Percentiles rank a stretch among this genome's conserved stretches.
Evolutionary conservation across 2,113 vertebrate species (phyloP).

Genomic region (Mus spicilegus): DNA sequence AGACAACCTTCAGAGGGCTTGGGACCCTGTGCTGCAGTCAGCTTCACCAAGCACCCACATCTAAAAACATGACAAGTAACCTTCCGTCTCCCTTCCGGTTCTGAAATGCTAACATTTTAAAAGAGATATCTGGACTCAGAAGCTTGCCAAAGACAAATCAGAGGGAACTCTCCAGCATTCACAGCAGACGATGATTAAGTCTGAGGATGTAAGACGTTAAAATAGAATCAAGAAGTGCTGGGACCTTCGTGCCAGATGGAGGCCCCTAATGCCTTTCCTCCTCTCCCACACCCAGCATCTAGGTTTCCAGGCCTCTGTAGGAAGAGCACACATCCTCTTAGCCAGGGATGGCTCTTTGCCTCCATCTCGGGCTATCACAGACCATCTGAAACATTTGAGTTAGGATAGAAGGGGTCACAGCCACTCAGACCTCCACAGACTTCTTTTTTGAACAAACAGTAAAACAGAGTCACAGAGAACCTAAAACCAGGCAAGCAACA

Average conservation of each 20-base stretch:
- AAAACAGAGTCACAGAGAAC: conserved; percentile 76
- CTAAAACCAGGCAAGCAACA: conserved; percentile 71
- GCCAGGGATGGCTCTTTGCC: conserved; percentile 26
- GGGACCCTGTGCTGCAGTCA: not conserved
- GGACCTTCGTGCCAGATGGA: conserved; percentile 78
- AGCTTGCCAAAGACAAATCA: conserved; percentile 36
- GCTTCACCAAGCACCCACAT: not conserved
- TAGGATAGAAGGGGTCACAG: conserved; percentile 29
- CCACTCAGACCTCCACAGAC: conserved; percentile 62
- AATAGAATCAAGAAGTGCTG: not conserved
- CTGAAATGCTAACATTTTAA: conserved; percentile 39
- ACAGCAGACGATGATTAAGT: conserved; percentile 10
- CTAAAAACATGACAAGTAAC: not conserved
- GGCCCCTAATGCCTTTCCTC: conserved; percentile 75
- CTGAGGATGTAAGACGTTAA: conserved; percentile 25
- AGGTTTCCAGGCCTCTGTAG: conserved; percentile 69
- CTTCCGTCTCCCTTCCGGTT: not conserved
- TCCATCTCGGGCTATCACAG: conserved; percentile 67
- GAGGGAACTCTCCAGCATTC: not conserved
- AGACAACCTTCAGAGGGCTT: not conserved
- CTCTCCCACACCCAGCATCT: conserved; percentile 72
- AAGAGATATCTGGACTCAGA: not conserved
- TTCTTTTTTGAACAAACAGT: conserved; percentile 57
- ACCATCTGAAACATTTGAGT: conserved; percentile 73
- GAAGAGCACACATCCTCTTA: conserved; percentile 67